These are phyloP conservation scores for Amitus sp. DNA, from an alignment of 2,888 invertebrate species.

Conservation along the genomic window DNA sequence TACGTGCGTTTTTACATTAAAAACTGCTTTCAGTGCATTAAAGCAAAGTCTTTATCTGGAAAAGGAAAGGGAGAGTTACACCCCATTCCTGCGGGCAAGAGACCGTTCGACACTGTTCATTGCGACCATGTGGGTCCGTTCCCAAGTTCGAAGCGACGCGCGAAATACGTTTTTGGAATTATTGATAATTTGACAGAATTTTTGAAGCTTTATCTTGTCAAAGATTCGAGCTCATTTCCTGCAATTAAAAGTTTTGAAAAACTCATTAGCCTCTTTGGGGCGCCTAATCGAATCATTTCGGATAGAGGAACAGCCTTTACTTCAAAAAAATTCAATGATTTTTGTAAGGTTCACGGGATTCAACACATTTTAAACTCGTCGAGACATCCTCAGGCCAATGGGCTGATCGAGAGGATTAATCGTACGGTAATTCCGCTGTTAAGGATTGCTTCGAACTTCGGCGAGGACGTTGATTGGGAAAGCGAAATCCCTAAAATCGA, in stretches of 20 bases:
- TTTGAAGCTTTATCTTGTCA: too few species aligned
- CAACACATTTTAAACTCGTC: conserved; percentile 12
- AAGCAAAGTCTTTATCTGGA: conserved; percentile 22
- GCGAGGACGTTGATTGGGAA: too few species aligned
- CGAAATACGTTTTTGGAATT: conserved; percentile 49
- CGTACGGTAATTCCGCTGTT: neutral
- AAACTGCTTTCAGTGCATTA: conserved; percentile 39
- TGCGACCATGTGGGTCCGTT: conserved; percentile 37
- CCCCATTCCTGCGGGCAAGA: conserved; percentile 30
- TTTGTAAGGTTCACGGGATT: conserved; percentile 17
- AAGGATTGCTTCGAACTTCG: neutral
- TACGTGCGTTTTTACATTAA: conserved; percentile 36
- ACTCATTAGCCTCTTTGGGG: conserved; percentile 25
- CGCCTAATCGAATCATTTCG: conserved; percentile 21
- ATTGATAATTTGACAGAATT: conserved; percentile 36
- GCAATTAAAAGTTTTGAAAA: conserved; percentile 17
- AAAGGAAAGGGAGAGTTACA: conserved; percentile 31
- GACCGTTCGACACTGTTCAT: conserved; percentile 37
- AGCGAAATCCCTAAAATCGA: neutral
- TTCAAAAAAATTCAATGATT: conserved; percentile 19
- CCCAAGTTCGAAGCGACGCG: conserved; percentile 11
- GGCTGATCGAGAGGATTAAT: conserved; percentile 4
- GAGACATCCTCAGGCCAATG: conserved; percentile 18
- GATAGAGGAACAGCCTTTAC: conserved; percentile 32
- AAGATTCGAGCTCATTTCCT: conserved; percentile 4